These are phyloP conservation scores for Dynastes tityus DNA, from an alignment of 2,888 invertebrate genomes.

Conservation along the genomic window DNA sequence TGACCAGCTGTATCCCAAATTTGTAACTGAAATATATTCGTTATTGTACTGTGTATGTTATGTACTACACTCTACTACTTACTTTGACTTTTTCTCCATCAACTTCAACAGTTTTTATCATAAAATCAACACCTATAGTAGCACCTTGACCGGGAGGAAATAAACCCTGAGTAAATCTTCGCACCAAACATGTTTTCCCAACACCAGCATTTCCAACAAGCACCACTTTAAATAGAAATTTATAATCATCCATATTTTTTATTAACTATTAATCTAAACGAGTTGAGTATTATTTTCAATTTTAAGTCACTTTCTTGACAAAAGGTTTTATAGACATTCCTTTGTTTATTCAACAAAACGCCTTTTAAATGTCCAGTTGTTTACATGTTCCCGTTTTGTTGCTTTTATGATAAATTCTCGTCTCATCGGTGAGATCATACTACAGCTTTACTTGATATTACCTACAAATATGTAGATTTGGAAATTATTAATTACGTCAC, in stretches of 20 bases:
- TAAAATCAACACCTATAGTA: constrained; percentile 98
- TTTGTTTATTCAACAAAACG: constrained; percentile 43
- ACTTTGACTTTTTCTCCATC: constrained; percentile 96
- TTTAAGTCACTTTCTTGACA: constrained; percentile 42
- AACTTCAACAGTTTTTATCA: constrained; percentile 99
- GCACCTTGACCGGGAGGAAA: constrained; percentile 99
- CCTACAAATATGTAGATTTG: constrained; percentile 43
- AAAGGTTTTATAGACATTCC: constrained; percentile 28
- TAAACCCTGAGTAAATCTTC: constrained; percentile 97
- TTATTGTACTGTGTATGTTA: not conserved
- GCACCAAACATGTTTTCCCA: constrained; percentile 97
- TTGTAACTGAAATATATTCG: constrained; percentile 81
- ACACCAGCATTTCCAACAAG: constrained; percentile 98
- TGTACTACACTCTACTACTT: constrained; percentile 57
- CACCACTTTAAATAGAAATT: constrained; percentile 99
- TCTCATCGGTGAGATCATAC: constrained; percentile 35
- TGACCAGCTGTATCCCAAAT: constrained; percentile 99
- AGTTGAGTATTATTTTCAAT: constrained; percentile 4
- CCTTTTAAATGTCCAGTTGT: constrained; percentile 28
- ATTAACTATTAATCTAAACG: constrained; percentile 14
- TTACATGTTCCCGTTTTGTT: constrained; percentile 17
- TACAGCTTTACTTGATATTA: constrained; percentile 25
- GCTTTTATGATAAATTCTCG: constrained; percentile 20
- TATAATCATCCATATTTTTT: constrained; percentile 93
- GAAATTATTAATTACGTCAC: constrained; percentile 44